phyloP scores from a whole-genome alignment of 1,140 invertebrate species.

The Octopus sinensis region DNA sequence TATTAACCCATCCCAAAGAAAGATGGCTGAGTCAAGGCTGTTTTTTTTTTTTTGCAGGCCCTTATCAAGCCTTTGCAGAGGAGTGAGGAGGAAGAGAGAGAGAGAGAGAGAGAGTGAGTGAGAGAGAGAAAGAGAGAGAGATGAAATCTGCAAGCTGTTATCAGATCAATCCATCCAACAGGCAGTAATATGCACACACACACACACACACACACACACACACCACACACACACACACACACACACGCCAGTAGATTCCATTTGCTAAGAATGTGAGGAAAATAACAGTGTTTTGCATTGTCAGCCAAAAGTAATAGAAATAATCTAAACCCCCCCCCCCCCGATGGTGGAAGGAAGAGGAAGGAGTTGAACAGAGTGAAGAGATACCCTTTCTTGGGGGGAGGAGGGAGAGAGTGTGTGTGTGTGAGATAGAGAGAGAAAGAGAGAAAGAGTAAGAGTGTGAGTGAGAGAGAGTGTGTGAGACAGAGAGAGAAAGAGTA shows the following conservation, averaged over 20 bases:
- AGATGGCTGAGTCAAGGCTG: not conserved
- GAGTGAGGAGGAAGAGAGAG: not conserved
- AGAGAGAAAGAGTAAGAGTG: not conserved
- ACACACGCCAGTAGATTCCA: too few species aligned
- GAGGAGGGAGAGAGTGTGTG: not conserved
- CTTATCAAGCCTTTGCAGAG: not conserved
- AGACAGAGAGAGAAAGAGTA: not conserved
- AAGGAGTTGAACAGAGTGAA: not conserved
- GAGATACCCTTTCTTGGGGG: not conserved
- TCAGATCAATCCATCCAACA: too few species aligned
- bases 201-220: too few species aligned
- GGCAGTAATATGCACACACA: too few species aligned
- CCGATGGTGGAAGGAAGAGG: not conserved
- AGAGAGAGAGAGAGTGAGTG: not conserved
- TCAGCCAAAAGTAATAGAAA: too few species aligned
- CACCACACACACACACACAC: too few species aligned
- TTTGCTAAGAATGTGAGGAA: too few species aligned
- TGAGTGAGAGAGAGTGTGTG: not conserved
- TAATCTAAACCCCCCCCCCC: too few species aligned
- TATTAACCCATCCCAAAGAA: not conserved
- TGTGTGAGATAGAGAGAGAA: not conserved
- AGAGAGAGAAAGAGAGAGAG: not conserved
- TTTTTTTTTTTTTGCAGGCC: too few species aligned
- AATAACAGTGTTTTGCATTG: too few species aligned
- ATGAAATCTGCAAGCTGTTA: not conserved